Evolutionary conservation across 2,888 invertebrate genomes (phyloP), one percentile per base, ranked within the genome.

Genomic region (Caenorhabditis wallacei): DNA sequence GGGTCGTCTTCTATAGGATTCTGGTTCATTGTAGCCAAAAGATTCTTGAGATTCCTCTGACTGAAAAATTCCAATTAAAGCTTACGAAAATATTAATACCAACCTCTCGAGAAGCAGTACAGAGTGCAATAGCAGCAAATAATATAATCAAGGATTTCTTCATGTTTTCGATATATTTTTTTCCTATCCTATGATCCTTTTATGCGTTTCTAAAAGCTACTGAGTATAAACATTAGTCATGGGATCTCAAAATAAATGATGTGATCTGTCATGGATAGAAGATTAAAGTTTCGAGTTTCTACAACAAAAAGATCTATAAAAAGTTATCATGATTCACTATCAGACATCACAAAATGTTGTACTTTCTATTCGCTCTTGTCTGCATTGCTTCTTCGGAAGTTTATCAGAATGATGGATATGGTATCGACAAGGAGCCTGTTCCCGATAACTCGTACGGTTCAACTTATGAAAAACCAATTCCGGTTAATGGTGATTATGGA

Each of bases 301-400:
- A 20, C 46, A 64, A 64, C 64, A 64, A 48, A 51, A 64, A 8
- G 11, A 11, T 26, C 48, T 64, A 64, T 64, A 64, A 64, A 64
- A 64, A 64, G 64, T 48, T 11, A 20, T 40, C 16, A 64, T 48
- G 48, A 64, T 30, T 64, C 64, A 64, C n/a, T 56, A 8, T 35
- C 20, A 16, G n/a, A n/a, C 20, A 35, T 5, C 37, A 8, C 30
- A 40, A 61, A 1, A 30, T 8, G n/a, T 46, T 61, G 61, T 43
- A 43, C 4, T 1, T 59, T 18, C n/a, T 61, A 2, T 10, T 61
- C 8, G 20, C 61, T 24, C 24, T 61, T 7, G 16, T 37, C n/a
- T 43, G 43, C 26, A 24, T 43, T 11, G 43, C 40, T 5, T 10
- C 61, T 2, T 22, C 43, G 16, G 24, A 8, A n/a, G 24, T 11